These are phyloP conservation scores for Macrobrachium nipponense DNA, from an alignment of 1,140 invertebrate genomes.

Conservation along the genomic window DNA sequence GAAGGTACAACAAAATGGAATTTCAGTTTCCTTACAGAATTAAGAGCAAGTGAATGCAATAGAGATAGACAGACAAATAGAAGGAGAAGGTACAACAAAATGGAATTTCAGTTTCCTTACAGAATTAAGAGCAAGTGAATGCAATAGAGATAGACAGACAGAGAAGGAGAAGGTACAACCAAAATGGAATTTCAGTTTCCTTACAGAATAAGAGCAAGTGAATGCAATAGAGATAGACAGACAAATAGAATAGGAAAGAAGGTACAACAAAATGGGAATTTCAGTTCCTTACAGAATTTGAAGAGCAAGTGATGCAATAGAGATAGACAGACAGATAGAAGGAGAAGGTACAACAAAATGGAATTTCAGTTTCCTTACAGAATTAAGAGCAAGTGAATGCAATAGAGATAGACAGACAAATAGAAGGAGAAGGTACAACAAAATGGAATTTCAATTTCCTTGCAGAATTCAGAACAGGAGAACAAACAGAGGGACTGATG, in stretches of 20 bases:
- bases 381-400: too few relatives aligned
- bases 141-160: background rate
- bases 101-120: too few relatives aligned
- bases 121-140: background rate
- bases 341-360: background rate
- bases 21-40: too few relatives aligned
- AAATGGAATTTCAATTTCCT: too few relatives aligned
- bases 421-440: background rate
- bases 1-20: background rate
- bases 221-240: background rate
- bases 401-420: background rate
- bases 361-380: too few relatives aligned
- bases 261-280: too few relatives aligned
- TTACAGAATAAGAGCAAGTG: too few relatives aligned
- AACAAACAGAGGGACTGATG: too few relatives aligned
- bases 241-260: background rate
- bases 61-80: background rate
- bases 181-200: too few relatives aligned
- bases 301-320: background rate
- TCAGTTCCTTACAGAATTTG: too few relatives aligned
- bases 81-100: background rate
- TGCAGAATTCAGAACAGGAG: too few relatives aligned
- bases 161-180: background rate
- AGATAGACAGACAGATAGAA: background rate
- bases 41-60: background rate